These are phyloP conservation scores for Rhea pennata DNA, from an alignment of 2,113 vertebrate species.

Conservation along the genomic window DNA sequence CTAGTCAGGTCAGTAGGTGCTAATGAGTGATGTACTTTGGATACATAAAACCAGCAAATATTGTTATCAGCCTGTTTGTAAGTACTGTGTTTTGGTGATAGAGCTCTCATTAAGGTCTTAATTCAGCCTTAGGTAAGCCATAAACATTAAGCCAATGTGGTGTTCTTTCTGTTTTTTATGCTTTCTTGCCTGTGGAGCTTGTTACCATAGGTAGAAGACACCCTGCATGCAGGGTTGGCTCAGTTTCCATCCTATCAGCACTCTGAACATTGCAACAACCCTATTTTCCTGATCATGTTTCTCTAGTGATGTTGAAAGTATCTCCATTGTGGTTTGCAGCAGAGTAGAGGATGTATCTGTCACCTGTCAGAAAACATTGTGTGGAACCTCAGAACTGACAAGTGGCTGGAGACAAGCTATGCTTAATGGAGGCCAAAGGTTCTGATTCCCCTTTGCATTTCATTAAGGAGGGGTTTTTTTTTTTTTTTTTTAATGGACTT, in stretches of 20 bases:
- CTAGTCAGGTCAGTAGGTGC: neutral
- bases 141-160: neutral
- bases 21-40: neutral
- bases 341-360: too few relatives aligned
- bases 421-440: neutral
- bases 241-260: neutral
- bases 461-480: neutral
- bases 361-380: neutral
- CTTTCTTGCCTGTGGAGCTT: neutral
- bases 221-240: neutral
- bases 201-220: neutral
- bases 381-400: neutral
- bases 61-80: neutral
- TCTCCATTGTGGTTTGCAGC: too few relatives aligned
- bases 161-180: neutral
- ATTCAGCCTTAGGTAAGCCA: neutral
- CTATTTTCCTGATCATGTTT: neutral
- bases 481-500: neutral
- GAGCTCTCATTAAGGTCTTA: neutral
- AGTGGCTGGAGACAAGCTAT: neutral
- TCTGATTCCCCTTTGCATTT: neutral
- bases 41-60: neutral
- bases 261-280: neutral
- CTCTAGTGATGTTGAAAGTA: neutral
- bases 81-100: neutral